Percentiles rank a stretch among this genome's conserved stretches.
Conservation (phyloP, 2,888 invertebrate species). For the Eledona agricola region DNA sequence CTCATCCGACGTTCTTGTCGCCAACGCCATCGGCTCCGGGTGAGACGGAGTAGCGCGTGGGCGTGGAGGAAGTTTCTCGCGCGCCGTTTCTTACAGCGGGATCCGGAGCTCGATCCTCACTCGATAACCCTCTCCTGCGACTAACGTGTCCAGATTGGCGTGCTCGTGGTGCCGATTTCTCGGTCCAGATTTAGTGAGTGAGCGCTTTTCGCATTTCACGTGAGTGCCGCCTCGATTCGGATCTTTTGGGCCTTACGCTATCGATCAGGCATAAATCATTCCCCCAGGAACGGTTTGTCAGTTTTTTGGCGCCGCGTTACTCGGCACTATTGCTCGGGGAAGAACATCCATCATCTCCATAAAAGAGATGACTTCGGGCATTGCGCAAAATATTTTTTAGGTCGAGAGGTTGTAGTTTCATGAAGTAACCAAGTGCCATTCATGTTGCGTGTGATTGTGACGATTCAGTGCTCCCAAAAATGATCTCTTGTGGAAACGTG, state of each 20-base stretch:
- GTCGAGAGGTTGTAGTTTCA: no score
- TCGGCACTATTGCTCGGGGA: conserved; percentile 3
- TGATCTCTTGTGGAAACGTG: conserved; percentile 12
- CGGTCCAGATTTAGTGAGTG: conserved; percentile 42
- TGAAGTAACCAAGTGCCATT: conserved; percentile 30
- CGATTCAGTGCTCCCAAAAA: conserved; percentile 6
- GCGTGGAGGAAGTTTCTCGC: conserved; percentile 33
- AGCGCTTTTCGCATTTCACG: no score
- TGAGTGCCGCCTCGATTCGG: no score
- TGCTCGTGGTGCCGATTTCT: conserved; percentile 37
- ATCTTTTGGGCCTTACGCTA: no score
- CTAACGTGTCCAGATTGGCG: conserved; percentile 40
- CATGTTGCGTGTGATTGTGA: conserved; percentile 25
- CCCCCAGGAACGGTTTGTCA: no score
- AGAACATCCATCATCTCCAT: conserved; percentile 19
- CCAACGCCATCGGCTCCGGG: conserved; percentile 11
- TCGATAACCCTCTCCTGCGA: conserved; percentile 46
- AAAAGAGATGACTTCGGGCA: no score
- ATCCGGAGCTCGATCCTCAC: conserved; percentile 47
- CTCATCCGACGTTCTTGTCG: conserved; percentile 32
- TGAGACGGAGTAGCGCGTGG: conserved; percentile 19
- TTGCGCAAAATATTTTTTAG: no score
- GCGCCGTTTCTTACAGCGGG: conserved; percentile 29
- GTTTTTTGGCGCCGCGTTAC: conserved; percentile 2
- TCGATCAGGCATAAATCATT: no score